A percentile compares a stretch with the other conserved stretches of the same genome.
Conservation (phyloP, 2,113 vertebrate genomes). For the Rhabdornis inornatus region DNA sequence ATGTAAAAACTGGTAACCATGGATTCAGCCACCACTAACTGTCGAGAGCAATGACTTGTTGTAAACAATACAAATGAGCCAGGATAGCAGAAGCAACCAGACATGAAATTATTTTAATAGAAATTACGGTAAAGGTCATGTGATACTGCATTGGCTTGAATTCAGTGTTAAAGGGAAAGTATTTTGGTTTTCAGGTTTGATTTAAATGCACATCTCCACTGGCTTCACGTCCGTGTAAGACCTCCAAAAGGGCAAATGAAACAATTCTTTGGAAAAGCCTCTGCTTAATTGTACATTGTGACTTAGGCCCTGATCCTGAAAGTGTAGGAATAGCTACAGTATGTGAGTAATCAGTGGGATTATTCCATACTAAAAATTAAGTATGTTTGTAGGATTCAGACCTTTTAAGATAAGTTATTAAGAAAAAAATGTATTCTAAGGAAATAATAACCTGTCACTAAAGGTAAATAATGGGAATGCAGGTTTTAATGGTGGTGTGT, state of each 20-base stretch:
- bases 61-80: constrained; percentile 84
- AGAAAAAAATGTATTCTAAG: neutral
- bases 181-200: constrained; percentile 43
- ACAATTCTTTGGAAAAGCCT: constrained; percentile 14
- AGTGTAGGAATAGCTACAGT: neutral
- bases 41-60: constrained; percentile 77
- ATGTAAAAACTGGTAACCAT: constrained; percentile 83
- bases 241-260: constrained; percentile 18
- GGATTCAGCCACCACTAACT: constrained; percentile 79
- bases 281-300: constrained; percentile 21
- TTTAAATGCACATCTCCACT: constrained; percentile 33
- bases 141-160: constrained; percentile 69
- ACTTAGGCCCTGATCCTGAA: constrained; percentile 14
- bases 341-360: neutral
- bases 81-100: constrained; percentile 78
- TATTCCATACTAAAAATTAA: neutral
- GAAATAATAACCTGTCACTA: neutral
- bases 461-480: neutral
- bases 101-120: constrained; percentile 84
- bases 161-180: constrained; percentile 78
- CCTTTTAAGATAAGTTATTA: constrained; percentile 14
- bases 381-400: neutral
- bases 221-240: neutral
- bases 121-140: constrained; percentile 83
- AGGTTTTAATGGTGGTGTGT: neutral